These are phyloP conservation scores for Phlogophora meticulosa DNA, from an alignment of 2,888 invertebrate genomes.

Conservation along the genomic window DNA sequence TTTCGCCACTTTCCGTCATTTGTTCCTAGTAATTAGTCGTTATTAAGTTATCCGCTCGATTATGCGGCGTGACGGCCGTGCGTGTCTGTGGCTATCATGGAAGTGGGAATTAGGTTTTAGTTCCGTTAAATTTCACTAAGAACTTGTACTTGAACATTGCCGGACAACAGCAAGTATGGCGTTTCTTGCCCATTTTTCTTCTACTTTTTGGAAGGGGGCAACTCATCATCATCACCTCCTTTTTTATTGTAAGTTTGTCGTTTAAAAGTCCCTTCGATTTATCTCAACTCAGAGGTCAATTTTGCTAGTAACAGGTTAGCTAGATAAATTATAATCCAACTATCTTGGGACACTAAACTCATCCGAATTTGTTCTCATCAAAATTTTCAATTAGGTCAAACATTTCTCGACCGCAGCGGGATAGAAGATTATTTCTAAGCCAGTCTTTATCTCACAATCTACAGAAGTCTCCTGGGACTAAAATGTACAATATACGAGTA, in stretches of 20 bases:
- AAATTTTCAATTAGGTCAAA: constrained; percentile 19
- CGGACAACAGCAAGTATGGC: background rate
- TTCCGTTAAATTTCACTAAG: constrained; percentile 72
- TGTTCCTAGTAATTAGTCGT: constrained; percentile 79
- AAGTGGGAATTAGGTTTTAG: constrained; percentile 68
- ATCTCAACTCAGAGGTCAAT: no score
- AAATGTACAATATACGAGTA: no score
- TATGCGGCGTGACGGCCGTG: constrained; percentile 66
- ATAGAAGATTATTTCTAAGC: constrained; percentile 4
- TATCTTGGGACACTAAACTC: background rate
- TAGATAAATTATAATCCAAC: background rate
- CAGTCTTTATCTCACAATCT: background rate
- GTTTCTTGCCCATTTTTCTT: no score
- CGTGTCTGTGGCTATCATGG: constrained; percentile 59
- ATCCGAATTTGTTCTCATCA: constrained; percentile 11
- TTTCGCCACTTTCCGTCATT: constrained; percentile 75
- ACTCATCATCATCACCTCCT: no score
- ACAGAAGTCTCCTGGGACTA: background rate
- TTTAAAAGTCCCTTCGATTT: no score
- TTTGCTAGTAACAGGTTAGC: background rate
- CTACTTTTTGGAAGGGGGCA: no score
- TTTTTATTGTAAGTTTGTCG: no score
- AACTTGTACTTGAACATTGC: constrained; percentile 11
- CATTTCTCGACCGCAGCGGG: background rate
- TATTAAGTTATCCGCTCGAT: constrained; percentile 71